Evolutionary conservation across 2,797 vertebrate genomes (phyloP), one percentile per base, ranked within the genome.

Genomic region (Danio aesculapii): DNA sequence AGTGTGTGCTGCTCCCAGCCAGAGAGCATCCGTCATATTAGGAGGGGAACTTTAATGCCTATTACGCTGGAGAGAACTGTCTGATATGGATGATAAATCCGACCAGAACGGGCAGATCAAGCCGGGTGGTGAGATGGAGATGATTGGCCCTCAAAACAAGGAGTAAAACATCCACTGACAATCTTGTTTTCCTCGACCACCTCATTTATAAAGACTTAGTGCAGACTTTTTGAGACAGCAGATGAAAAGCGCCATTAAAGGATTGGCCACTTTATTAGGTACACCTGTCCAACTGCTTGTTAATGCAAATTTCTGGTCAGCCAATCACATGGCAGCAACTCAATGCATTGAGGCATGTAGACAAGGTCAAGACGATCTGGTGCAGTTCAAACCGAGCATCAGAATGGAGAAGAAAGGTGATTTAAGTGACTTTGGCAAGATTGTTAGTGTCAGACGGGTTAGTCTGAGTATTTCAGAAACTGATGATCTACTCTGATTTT

Each of bases 21-120:
- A 89, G 87, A 86, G 88, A 84, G 77, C 70, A 87, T 88, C 87
- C 74, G 71, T 91, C 88, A 86, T 85, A 80, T 81, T 84, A 85
- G 57, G 73, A 44, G 52, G 6, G 53, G 39, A 62, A 55, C 53
- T 39, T 41, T 49, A 14, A 63, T 64, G 58, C 44, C 71, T 74
- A 30, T 71, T 79, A 81, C 76, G 44, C 78, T 49, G 59, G 47
- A 16, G 66, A 66, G 19, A 41, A 81, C 74, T 50, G 79, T 76
- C 79, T 79, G 79, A 75, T 79, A 84, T 61, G 66, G 58, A 83
- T 62, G 47, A 68, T 61, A 44, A 61, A 75, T 19, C 46, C 53
- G 77, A 75, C 43, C 10, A 44, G 44, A 77, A 53, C 30, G 52
- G 64, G 43, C 64, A 55, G 64, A 86, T 81, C 64, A 63, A 79